phyloP scores from a whole-genome alignment of 2,113 vertebrate genomes.

The Eurystomus gularis region DNA sequence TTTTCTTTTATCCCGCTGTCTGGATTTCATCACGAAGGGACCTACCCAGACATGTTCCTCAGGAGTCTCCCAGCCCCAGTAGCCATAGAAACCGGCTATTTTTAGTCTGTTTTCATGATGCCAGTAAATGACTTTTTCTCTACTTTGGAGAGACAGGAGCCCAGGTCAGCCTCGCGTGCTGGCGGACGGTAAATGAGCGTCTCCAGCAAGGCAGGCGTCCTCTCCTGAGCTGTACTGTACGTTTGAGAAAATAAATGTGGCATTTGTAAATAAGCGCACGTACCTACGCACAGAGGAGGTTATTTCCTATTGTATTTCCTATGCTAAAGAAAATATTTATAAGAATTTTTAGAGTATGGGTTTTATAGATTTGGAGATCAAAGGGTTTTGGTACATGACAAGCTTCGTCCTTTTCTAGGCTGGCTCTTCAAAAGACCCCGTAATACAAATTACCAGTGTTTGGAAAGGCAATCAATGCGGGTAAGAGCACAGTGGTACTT shows the following conservation, averaged over 20 bases:
- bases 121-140: conserved; percentile 73
- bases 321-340: not conserved
- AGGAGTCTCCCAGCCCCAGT: conserved; percentile 74
- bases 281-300: not conserved
- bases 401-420: not conserved
- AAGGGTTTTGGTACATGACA: not conserved
- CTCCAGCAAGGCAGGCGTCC: not conserved
- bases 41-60: conserved; percentile 63
- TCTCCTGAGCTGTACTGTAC: not conserved
- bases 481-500: not conserved
- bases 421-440: not conserved
- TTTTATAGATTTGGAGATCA: not conserved
- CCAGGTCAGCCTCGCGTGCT: conserved; percentile 24
- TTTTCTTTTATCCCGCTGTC: not conserved
- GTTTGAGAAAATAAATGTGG: not conserved
- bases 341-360: not conserved
- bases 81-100: conserved; percentile 80
- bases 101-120: conserved; percentile 76
- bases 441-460: not conserved
- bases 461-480: not conserved
- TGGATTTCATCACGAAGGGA: conserved; percentile 29
- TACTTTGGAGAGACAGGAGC: conserved; percentile 45
- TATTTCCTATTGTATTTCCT: not conserved
- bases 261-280: not conserved
- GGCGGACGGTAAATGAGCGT: not conserved